These are phyloP conservation scores for Adelognathus sp. DNA, from an alignment of 2,888 invertebrate species.

Conservation along the genomic window DNA sequence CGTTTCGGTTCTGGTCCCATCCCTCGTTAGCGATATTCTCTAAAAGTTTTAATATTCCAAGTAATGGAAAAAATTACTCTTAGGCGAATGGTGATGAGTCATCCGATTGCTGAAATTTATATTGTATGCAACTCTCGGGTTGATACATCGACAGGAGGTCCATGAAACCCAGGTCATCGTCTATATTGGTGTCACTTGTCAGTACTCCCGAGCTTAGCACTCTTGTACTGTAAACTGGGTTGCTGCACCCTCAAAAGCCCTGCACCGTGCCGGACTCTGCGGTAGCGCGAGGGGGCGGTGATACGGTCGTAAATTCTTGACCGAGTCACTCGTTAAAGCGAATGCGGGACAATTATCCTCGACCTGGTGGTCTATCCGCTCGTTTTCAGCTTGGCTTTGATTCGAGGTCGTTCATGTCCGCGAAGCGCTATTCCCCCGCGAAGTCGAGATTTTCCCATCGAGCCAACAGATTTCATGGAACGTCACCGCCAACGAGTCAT, in stretches of 20 bases:
- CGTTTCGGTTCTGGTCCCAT: too few relatives aligned
- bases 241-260: background rate
- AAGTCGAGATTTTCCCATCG: constrained; percentile 10
- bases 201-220: too few relatives aligned
- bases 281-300: constrained; percentile 4
- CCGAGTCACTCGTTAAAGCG: constrained; percentile 36
- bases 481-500: background rate
- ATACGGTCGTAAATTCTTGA: constrained; percentile 45
- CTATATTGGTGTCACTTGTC: too few relatives aligned
- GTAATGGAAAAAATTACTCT: too few relatives aligned
- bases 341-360: constrained; percentile 47
- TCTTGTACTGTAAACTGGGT: constrained; percentile 11
- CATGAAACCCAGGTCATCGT: too few relatives aligned
- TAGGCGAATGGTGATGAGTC: too few relatives aligned
- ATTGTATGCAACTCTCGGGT: too few relatives aligned
- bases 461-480: background rate
- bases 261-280: background rate
- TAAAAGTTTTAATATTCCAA: too few relatives aligned
- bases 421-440: background rate
- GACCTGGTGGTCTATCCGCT: constrained; percentile 36
- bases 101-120: too few relatives aligned
- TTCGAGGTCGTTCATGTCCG: constrained; percentile 15
- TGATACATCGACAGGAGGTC: too few relatives aligned
- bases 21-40: too few relatives aligned
- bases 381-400: constrained; percentile 7